Evolutionary conservation across 2,797 vertebrate genomes (phyloP), one percentile per base, ranked within the genome.

Genomic region (Sebastes glaucus): DNA sequence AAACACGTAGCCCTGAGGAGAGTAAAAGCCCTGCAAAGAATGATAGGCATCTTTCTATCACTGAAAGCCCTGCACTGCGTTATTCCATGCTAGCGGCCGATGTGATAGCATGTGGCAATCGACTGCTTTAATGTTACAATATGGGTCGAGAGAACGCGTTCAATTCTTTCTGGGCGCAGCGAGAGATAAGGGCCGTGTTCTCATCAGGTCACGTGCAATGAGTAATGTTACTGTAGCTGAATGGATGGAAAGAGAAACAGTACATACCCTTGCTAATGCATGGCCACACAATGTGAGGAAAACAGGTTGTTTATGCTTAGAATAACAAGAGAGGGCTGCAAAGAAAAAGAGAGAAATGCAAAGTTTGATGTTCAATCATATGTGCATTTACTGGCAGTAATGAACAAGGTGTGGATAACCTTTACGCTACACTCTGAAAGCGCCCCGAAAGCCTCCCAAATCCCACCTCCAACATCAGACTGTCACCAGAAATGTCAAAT

Each of bases 1-100:
- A 89, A 94, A 93, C 89, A 90, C 18, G 25, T 62, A 79, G 87
- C 79, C 91, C 87, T 11, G 74, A 88, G 89, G 88, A 81, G 70
- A 76, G 77, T 10, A 70, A 83, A 93, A 84, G 69, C 83, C 52
- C 70, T 49, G 80, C 81, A 68, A 67, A 82, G 83, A 86, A 82
- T 71, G 92, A 94, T 80, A 87, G 82, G 63, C 78, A 92, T 92
- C 87, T 87, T 74, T 83, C 74, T 56, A 78, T 81, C 80, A 70
- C 71, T 70, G 80, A 82, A 84, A 73, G 80, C 77, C 78, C 73
- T 42, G 49, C 78, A 25, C 74, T 65, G 89, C 85, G 73, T 89
- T 88, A 78, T 81, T 88, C 72, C 69, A 77, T 68, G 74, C 74
- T 10, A 22, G 81, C 60, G 81, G 81, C 71, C 69, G 82, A 81